Evolutionary conservation across 2,113 vertebrate species (phyloP), one percentile per base, ranked within the genome.

Genomic region (Dolichallabes microphthalmus): DNA sequence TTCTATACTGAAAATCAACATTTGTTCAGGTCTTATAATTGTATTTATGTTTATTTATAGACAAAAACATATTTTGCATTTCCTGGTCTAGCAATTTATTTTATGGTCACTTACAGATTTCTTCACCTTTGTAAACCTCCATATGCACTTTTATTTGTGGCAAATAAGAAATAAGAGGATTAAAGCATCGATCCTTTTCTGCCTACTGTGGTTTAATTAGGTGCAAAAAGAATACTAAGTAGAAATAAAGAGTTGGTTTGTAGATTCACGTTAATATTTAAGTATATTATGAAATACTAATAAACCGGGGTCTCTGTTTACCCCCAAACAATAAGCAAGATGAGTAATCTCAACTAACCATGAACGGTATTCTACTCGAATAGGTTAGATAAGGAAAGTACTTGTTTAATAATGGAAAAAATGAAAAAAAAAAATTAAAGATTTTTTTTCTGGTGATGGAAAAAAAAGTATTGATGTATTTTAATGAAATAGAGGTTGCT

Each of bases 381-480:
- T 76, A 68, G 64, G 63, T 77, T 87, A n/a, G 55, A 64, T 52
- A 32, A 53, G 63, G 14, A 39, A 32, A 64, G 64, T n/a, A 66
- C 20, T 77, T 85, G 64, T 85, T 80, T 73, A 83, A 83, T 80
- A 61, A 68, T 4, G 27, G 58, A 82, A 55, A 85, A 85, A 79
- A 74, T 80, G 11, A 10, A 25, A 45, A 32, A 14, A 58, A 69
- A 57, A 30, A 2, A 57, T 35, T 69, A 63, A 7, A 52, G 17
- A 57, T 84, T 79, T 71, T 45, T 45, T 84, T 19, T 35, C 2
- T 73, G 55, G 25, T 64, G 85, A 85, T 82, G 66, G 71, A 27
- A 85, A 45, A 69, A 64, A 58, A 89, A 52, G 69, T 89, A 83
- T 68, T 83, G 68, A 83, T 75, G 15, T 75, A 66, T 84, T 25